These are phyloP conservation scores for Hipparchia sbordonii DNA, from an alignment of 2,888 invertebrate genomes.

Conservation along the genomic window DNA sequence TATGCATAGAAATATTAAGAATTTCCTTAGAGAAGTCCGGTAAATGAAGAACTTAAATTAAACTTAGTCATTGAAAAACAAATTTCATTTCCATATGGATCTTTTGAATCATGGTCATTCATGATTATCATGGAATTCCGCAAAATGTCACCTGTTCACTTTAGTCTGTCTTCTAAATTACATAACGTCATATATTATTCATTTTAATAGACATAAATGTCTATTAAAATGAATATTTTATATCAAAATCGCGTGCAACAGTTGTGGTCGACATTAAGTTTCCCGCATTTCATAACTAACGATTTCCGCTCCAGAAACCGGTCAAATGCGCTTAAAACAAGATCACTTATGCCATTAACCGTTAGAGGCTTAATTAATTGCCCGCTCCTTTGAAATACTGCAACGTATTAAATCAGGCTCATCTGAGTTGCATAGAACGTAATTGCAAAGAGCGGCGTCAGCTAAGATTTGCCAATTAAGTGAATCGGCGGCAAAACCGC, in stretches of 20 bases:
- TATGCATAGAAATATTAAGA: too few relatives aligned
- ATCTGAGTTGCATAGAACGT: constrained; percentile 62
- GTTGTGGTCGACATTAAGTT: constrained; percentile 8
- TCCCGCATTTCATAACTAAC: constrained; percentile 24
- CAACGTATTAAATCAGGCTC: constrained; percentile 59
- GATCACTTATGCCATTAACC: constrained; percentile 26
- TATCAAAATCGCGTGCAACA: constrained; percentile 17
- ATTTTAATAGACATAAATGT: too few relatives aligned
- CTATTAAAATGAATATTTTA: neutral
- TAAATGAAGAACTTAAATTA: too few relatives aligned
- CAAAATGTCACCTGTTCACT: too few relatives aligned
- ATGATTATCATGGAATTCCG: too few relatives aligned
- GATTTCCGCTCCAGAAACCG: constrained; percentile 28
- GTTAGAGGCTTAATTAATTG: constrained; percentile 35
- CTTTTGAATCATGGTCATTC: too few relatives aligned
- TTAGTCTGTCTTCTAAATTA: too few relatives aligned
- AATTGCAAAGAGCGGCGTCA: constrained; percentile 77
- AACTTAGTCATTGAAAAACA: too few relatives aligned
- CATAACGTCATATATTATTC: too few relatives aligned
- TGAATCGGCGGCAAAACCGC: constrained; percentile 71
- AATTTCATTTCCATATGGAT: too few relatives aligned
- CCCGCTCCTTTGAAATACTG: constrained; percentile 39
- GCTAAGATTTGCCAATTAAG: constrained; percentile 81
- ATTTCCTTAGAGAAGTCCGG: too few relatives aligned
- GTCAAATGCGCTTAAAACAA: constrained; percentile 22